A percentile compares a stretch with the other conserved stretches of the same genome.
These are phyloP conservation scores for Oreochromis tanganicae DNA, from an alignment of 2,113 vertebrate species.

Conservation along the genomic window DNA sequence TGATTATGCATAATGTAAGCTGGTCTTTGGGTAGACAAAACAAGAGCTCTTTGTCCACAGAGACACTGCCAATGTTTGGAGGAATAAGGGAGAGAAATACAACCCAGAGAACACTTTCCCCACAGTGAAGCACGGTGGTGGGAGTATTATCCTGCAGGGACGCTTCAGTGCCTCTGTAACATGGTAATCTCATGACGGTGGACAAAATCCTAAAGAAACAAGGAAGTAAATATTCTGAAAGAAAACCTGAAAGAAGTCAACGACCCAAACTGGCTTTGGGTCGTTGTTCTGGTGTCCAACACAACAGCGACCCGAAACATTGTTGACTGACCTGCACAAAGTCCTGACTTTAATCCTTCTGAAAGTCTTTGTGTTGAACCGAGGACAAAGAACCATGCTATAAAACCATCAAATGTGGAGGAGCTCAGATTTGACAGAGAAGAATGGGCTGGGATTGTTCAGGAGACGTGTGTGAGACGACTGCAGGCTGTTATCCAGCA, in stretches of 20 bases:
- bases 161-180: neutral
- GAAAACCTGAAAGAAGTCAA: neutral
- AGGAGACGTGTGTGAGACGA: accelerated
- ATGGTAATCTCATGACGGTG: accelerated
- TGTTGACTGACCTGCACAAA: neutral
- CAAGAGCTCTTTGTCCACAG: neutral
- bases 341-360: neutral
- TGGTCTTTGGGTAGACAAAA: accelerated
- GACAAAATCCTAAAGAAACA: neutral
- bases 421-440: neutral
- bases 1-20: neutral
- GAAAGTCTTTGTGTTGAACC: neutral
- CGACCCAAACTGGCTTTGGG: neutral
- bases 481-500: neutral
- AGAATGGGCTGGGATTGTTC: neutral
- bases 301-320: neutral
- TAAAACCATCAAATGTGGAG: neutral
- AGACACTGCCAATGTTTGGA: neutral
- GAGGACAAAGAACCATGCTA: neutral
- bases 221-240: neutral
- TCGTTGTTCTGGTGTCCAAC: neutral
- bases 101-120: neutral
- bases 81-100: neutral
- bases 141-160: neutral
- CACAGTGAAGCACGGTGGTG: neutral